Conservation (phyloP, 2,888 invertebrate genomes). For the Temnothorax unifasciatus region DNA sequence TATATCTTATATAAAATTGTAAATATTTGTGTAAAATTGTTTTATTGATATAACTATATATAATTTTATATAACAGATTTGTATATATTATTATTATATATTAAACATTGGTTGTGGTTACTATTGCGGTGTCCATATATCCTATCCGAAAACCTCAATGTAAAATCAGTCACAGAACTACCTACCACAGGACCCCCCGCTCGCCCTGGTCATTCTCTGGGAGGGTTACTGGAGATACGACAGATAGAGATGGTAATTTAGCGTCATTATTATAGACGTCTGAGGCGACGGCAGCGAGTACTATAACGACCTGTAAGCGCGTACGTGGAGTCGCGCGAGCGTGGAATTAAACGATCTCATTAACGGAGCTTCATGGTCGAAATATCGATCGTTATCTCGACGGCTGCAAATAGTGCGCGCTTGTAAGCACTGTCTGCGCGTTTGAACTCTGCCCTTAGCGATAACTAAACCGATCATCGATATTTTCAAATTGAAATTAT, state of each 20-base stretch:
- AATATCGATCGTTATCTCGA: slow-evolving; percentile 48
- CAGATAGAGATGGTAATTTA: slow-evolving; percentile 76
- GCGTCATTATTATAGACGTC: slow-evolving; percentile 70
- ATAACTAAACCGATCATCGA: background rate
- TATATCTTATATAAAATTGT: background rate
- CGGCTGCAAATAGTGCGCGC: slow-evolving; percentile 20
- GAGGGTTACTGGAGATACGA: slow-evolving; percentile 58
- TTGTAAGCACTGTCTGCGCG: slow-evolving; percentile 17
- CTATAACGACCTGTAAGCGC: slow-evolving; percentile 32
- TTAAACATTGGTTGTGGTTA: background rate
- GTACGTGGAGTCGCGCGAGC: slow-evolving; percentile 40
- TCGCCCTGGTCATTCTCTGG: slow-evolving; percentile 55
- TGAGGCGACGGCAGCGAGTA: slow-evolving; percentile 53
- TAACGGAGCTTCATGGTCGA: slow-evolving; percentile 51
- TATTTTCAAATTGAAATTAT: slow-evolving; percentile 5
- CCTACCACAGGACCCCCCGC: slow-evolving; percentile 48
- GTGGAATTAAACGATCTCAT: slow-evolving; percentile 63
- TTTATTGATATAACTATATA: background rate
- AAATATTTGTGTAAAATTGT: background rate
- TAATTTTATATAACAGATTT: background rate
- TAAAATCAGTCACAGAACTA: slow-evolving; percentile 54
- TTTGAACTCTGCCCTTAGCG: slow-evolving; percentile 23
- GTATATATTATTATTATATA: background rate
- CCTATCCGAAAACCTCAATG: slow-evolving; percentile 14
- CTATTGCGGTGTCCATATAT: slow-evolving; percentile 7